These are phyloP conservation scores for Uromys caudimaculatus DNA, from an alignment of 2,797 vertebrate genomes.

Conservation along the genomic window DNA sequence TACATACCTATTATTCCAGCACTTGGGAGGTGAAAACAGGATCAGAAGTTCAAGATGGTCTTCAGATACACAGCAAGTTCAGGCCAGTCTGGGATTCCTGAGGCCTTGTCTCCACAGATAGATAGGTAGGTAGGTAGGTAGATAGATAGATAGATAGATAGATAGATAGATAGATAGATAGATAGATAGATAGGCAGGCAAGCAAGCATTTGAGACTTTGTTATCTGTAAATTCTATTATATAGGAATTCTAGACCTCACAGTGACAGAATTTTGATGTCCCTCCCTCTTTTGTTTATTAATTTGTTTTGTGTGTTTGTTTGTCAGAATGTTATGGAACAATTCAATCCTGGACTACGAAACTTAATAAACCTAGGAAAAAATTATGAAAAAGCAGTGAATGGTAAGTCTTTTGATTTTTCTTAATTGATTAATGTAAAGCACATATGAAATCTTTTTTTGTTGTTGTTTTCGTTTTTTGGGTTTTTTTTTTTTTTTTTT, in stretches of 20 bases:
- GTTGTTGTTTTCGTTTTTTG: too few species aligned
- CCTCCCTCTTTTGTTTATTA: background rate
- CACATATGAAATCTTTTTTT: constrained; percentile 18
- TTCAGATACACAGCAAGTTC: background rate
- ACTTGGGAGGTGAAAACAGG: background rate
- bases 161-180: background rate
- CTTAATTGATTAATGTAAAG: constrained; percentile 39
- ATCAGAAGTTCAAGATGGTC: background rate
- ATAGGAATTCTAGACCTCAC: background rate
- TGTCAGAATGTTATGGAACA: constrained; percentile 98
- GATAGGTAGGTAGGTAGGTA: background rate
- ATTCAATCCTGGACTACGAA: constrained; percentile 97
- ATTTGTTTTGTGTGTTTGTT: constrained; percentile 75
- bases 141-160: too few species aligned
- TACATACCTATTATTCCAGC: background rate
- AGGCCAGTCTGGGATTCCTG: background rate
- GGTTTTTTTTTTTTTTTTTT: too few species aligned
- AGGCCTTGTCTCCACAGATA: background rate
- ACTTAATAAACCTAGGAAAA: constrained; percentile 98
- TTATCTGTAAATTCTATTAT: background rate
- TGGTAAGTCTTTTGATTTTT: constrained; percentile 89
- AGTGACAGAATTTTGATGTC: background rate
- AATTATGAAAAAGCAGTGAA: constrained; percentile 97
- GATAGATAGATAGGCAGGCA: too few species aligned
- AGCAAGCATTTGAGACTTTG: background rate